Evolutionary conservation across 2,113 vertebrate species (phyloP).

Genomic region (Empidonax traillii): DNA sequence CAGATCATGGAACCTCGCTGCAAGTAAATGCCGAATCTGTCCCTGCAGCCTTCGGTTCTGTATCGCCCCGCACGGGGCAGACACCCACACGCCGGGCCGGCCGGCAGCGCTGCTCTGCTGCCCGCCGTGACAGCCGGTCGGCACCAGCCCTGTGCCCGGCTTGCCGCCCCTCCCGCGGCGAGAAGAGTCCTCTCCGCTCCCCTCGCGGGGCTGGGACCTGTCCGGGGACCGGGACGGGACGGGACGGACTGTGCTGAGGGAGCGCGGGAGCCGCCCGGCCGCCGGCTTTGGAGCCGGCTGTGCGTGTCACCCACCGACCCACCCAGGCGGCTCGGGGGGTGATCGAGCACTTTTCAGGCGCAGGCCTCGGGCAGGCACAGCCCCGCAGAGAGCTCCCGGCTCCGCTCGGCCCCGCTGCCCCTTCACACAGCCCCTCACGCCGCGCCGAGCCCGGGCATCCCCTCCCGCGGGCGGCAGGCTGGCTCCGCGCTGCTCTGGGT

Average conservation of each 20-base stretch:
- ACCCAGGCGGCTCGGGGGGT: neutral
- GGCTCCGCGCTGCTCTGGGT: neutral
- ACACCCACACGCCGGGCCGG: rapidly evolving
- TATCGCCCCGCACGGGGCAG: rapidly evolving
- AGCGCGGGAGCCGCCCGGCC: neutral
- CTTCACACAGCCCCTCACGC: neutral
- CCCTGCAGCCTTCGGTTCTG: rapidly evolving
- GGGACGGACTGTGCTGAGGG: neutral
- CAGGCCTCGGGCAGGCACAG: neutral
- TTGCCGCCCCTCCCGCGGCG: too few relatives aligned
- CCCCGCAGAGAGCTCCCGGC: neutral
- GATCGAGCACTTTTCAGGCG: neutral
- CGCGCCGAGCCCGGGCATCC: neutral
- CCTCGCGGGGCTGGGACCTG: neutral
- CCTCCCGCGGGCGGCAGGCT: too few relatives aligned
- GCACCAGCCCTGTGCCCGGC: neutral
- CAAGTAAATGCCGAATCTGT: rapidly evolving
- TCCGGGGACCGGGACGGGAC: neutral
- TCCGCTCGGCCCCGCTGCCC: neutral
- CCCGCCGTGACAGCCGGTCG: neutral
- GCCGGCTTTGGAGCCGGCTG: neutral
- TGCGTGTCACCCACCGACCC: neutral
- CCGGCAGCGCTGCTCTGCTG: neutral
- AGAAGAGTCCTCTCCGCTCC: too few relatives aligned
- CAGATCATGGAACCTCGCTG: rapidly evolving